Conservation (phyloP, 1,140 invertebrate species). For the Drosophila guanche region DNA sequence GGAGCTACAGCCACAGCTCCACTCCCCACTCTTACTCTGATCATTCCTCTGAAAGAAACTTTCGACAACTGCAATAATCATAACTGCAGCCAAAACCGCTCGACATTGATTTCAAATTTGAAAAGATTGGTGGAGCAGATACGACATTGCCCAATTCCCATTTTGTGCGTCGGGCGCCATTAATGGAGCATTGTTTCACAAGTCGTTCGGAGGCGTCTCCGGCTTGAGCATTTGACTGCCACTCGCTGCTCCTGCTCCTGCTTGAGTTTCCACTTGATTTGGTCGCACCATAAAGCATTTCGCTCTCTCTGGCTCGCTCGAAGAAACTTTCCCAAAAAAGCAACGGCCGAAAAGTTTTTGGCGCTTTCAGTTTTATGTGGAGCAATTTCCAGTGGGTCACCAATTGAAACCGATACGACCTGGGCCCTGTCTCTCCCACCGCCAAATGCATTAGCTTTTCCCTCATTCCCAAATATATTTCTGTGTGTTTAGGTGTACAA, state of each 20-base stretch:
- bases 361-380: conserved; percentile 63
- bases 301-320: not conserved
- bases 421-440: conserved; percentile 1
- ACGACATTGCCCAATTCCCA: not conserved
- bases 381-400: conserved; percentile 50
- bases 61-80: conserved; percentile 78
- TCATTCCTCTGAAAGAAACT: conserved; percentile 33
- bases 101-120: conserved; percentile 70
- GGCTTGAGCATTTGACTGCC: conserved; percentile 17
- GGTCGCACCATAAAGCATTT: conserved; percentile 58
- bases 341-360: conserved; percentile 26
- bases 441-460: conserved; percentile 31
- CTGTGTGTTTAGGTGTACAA: conserved; percentile 59
- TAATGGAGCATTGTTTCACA: conserved; percentile 73
- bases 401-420: conserved; percentile 60
- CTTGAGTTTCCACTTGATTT: conserved; percentile 65
- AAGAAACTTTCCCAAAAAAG: conserved; percentile 38
- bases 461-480: no score
- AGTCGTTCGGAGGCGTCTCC: conserved; percentile 43
- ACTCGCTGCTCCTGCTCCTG: conserved; percentile 4
- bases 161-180: conserved; percentile 52
- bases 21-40: not conserved
- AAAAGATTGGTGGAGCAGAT: conserved; percentile 64
- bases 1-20: not conserved
- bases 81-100: conserved; percentile 62